Conservation (phyloP, 2,888 invertebrate species). For the Idaea straminata region DNA sequence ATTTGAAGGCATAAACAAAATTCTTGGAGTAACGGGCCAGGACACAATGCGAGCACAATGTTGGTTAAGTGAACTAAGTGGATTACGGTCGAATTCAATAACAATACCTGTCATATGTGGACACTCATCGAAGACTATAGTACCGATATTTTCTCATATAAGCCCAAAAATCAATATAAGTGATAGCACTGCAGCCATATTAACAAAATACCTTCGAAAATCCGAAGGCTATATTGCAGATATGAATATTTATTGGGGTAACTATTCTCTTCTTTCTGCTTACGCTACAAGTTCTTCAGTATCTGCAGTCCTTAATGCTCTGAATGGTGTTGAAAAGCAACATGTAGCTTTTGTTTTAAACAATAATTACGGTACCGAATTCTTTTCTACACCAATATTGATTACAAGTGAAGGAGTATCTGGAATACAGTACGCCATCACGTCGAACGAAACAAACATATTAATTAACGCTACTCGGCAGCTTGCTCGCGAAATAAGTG, state of each 20-base stretch:
- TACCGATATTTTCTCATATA: slow-evolving; percentile 19
- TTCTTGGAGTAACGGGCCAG: slow-evolving; percentile 18
- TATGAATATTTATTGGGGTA: slow-evolving; percentile 10
- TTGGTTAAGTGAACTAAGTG: slow-evolving; percentile 14
- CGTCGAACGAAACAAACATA: slow-evolving; percentile 14
- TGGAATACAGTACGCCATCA: slow-evolving; percentile 10
- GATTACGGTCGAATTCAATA: slow-evolving; percentile 11
- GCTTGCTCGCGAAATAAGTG: slow-evolving; percentile 7
- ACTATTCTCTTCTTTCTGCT: slow-evolving; percentile 14
- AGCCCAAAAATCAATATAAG: slow-evolving; percentile 13
- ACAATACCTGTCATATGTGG: slow-evolving; percentile 21
- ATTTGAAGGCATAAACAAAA: slow-evolving; percentile 13
- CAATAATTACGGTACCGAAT: slow-evolving; percentile 16
- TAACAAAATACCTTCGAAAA: slow-evolving; percentile 12
- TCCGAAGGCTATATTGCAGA: slow-evolving; percentile 12
- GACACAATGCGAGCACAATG: slow-evolving; percentile 20
- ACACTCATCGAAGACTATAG: slow-evolving; percentile 20
- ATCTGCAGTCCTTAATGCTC: slow-evolving; percentile 24
- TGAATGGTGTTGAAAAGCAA: slow-evolving; percentile 21
- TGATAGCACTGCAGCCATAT: slow-evolving; percentile 4
- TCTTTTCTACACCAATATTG: slow-evolving; percentile 18
- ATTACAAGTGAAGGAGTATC: slow-evolving; percentile 13
- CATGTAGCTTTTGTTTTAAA: slow-evolving; percentile 23
- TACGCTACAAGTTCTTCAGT: slow-evolving; percentile 24
- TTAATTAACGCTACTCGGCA: slow-evolving; percentile 6